A percentile compares a stretch with the other conserved stretches of the same genome.
phyloP scores from a whole-genome alignment of 2,888 invertebrate genomes.

The Venustoraphidia nigricollis region DNA sequence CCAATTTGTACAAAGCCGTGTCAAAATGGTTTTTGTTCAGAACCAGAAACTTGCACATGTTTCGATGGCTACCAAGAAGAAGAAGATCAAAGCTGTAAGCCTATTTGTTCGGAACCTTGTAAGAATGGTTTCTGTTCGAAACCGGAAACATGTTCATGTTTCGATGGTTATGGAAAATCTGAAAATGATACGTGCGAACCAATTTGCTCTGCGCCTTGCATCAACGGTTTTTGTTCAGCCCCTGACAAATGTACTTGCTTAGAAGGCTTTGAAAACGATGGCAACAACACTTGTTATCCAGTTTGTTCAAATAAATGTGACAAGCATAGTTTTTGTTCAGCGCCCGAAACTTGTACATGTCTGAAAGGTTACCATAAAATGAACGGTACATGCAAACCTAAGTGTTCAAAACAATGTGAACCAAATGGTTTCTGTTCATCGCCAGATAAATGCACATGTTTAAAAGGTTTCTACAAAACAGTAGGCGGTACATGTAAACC shows the following conservation, averaged over 20 bases:
- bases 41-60: conserved; percentile 21
- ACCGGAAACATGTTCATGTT: conserved; percentile 25
- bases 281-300: conserved; percentile 8
- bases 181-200: neutral
- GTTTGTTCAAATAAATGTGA: conserved; percentile 16
- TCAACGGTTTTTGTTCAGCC: conserved; percentile 8
- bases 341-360: conserved; percentile 20
- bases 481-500: conserved; percentile 35
- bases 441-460: neutral
- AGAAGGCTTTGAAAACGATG: conserved; percentile 11
- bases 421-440: neutral
- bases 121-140: conserved; percentile 20
- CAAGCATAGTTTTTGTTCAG: conserved; percentile 20
- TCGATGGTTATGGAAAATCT: conserved; percentile 5
- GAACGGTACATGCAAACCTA: conserved; percentile 42
- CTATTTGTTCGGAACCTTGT: conserved; percentile 22
- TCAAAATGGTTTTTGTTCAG: conserved; percentile 21
- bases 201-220: neutral
- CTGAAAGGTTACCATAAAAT: conserved; percentile 13
- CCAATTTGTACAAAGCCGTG: conserved; percentile 20
- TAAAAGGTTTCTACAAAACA: neutral
- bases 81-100: conserved; percentile 13
- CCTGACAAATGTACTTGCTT: conserved; percentile 7
- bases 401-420: neutral
- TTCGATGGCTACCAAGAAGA: conserved; percentile 13